Evolutionary conservation across 2,888 invertebrate species (phyloP), one percentile per base, ranked within the genome.

Genomic region (Panorpa germanica): DNA sequence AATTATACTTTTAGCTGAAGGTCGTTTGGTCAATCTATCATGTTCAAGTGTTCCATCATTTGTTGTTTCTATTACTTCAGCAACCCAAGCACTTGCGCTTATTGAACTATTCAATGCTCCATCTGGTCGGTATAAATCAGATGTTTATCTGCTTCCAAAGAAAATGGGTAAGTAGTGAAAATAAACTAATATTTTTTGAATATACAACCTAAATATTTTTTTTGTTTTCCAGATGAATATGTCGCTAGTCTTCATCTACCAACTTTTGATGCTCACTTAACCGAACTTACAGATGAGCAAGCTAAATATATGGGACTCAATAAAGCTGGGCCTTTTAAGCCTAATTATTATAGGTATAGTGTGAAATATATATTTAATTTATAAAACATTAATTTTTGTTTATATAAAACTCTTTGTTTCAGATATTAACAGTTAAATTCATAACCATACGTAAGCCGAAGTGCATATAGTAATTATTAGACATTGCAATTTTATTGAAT

Each of bases 21-120:
- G 96, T 20, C 71, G 95, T 4, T 65, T 96, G 29, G 91, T 95
- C 29, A 96, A 96, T 63, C 63, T 88, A 37, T 91, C 91, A 45
- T 96, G 95, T 51, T 95, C 93, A 14, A 91, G 90, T 51, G 71
- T 96, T 47, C 93, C 95, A 5, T 95, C 93, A 14, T 93, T 95
- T 59, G 93, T 95, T 40, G 93, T 95, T 31, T 95, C 95, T 16
- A 91, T 96, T 43, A 95, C 96, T 19, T 88, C 93, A 3, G 86
- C 90, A 35, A 95, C 95, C 21, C 95, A 96, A 61, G 93, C 93
- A 7, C 59, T 96, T 37, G 96, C 95, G 14, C 65, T 96, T 38
- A 96, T 96, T 45, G 96, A 96, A 59, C 62, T 96, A 23, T 96
- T 85, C 49, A 95, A 95, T 59, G 95, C 95, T 6, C 95, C 95